phyloP scores from a whole-genome alignment of 2,888 invertebrate species.

The Empis stercorea region DNA sequence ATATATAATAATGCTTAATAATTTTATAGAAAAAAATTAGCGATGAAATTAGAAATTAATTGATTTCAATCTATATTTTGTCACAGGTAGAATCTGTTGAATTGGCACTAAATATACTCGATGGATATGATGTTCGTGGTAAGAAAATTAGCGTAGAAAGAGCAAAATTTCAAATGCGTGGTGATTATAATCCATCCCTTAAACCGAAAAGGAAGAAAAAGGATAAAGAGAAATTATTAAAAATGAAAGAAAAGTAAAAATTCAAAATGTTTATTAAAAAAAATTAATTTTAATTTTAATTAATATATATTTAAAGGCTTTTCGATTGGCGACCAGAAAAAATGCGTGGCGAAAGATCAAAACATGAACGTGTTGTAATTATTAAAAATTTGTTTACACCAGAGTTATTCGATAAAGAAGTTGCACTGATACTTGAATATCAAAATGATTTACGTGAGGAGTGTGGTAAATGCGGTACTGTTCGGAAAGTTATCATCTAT shows the following conservation, averaged over 20 bases:
- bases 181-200: conserved; percentile 79
- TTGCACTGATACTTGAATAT: conserved; percentile 77
- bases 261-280: neutral
- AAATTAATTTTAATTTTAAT: neutral
- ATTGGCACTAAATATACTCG: conserved; percentile 79
- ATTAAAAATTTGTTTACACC: conserved; percentile 88
- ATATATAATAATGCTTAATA: too few relatives aligned
- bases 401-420: conserved; percentile 78
- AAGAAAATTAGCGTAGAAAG: conserved; percentile 76
- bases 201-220: conserved; percentile 85
- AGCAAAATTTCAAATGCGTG: conserved; percentile 91
- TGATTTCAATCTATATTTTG: too few relatives aligned
- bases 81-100: conserved; percentile 90
- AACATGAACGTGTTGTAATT: conserved; percentile 82
- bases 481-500: conserved; percentile 79
- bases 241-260: conserved; percentile 77
- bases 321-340: conserved; percentile 97
- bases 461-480: conserved; percentile 80
- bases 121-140: conserved; percentile 70
- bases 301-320: conserved; percentile 40
- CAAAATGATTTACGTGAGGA: conserved; percentile 83
- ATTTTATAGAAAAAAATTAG: too few relatives aligned
- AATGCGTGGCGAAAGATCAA: conserved; percentile 68
- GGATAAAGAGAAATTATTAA: conserved; percentile 81
- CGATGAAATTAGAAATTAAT: too few relatives aligned